These are phyloP conservation scores for Orchesella cincta DNA, from an alignment of 1,140 invertebrate species.

Conservation along the genomic window DNA sequence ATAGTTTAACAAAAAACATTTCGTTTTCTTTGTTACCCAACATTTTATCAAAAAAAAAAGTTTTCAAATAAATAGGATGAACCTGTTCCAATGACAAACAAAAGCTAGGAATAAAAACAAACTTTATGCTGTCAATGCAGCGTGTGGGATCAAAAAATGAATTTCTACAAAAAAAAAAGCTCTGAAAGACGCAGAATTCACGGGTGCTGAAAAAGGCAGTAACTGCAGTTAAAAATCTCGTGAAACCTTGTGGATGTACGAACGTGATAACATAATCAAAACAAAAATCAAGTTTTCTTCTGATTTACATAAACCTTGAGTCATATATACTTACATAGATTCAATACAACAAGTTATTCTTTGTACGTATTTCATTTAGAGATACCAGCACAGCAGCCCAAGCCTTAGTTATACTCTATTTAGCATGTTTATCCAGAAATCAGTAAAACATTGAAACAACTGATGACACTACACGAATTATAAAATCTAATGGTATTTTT, in stretches of 20 bases:
- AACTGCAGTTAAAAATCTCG: conserved; percentile 13
- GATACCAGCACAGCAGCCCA: conserved; percentile 19
- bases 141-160: neutral
- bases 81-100: no score
- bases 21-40: no score
- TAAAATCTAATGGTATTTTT: conserved; percentile 6
- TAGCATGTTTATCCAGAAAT: neutral
- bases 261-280: no score
- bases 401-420: neutral
- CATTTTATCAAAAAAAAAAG: neutral
- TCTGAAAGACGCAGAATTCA: conserved; percentile 27
- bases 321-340: neutral
- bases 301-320: no score
- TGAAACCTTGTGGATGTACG: neutral
- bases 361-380: conserved; percentile 4
- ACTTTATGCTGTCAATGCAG: no score
- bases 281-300: no score
- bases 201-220: conserved; percentile 26
- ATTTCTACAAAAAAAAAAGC: neutral
- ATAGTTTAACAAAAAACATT: neutral
- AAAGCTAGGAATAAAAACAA: no score
- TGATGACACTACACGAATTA: conserved; percentile 4
- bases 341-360: neutral
- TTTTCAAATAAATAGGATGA: neutral
- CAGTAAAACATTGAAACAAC: neutral